These are phyloP conservation scores for Chrysemys picta DNA, from an alignment of 2,113 vertebrate genomes.

Conservation along the genomic window DNA sequence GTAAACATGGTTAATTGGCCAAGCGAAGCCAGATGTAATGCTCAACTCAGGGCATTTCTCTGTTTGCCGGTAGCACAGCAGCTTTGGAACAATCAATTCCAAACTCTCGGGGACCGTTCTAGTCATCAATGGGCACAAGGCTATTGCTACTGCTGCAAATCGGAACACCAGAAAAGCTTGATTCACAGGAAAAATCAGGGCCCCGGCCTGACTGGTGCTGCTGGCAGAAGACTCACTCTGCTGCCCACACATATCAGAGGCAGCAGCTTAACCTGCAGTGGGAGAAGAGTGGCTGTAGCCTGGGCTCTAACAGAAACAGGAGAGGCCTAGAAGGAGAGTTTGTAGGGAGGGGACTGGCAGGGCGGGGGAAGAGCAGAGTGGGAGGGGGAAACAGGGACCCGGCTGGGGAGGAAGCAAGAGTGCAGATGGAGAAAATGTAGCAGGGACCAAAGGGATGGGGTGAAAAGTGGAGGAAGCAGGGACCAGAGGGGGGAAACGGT, in stretches of 20 bases:
- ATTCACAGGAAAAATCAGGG: not conserved
- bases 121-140: not conserved
- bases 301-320: not conserved
- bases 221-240: not conserved
- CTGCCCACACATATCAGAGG: not conserved
- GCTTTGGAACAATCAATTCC: not conserved
- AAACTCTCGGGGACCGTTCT: not conserved
- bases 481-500: not conserved
- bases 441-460: not conserved
- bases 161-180: not conserved
- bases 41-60: not conserved
- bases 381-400: not conserved
- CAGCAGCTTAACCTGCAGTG: rapidly evolving
- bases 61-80: not conserved
- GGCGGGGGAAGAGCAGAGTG: not conserved
- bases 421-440: not conserved
- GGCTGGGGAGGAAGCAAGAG: not conserved
- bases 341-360: not conserved
- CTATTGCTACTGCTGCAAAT: not conserved
- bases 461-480: not conserved
- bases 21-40: not conserved
- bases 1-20: not conserved
- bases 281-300: not conserved
- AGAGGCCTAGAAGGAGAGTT: not conserved
- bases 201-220: not conserved